phyloP scores from a whole-genome alignment of 1,140 invertebrate species.

The Caerostris extrusa region DNA sequence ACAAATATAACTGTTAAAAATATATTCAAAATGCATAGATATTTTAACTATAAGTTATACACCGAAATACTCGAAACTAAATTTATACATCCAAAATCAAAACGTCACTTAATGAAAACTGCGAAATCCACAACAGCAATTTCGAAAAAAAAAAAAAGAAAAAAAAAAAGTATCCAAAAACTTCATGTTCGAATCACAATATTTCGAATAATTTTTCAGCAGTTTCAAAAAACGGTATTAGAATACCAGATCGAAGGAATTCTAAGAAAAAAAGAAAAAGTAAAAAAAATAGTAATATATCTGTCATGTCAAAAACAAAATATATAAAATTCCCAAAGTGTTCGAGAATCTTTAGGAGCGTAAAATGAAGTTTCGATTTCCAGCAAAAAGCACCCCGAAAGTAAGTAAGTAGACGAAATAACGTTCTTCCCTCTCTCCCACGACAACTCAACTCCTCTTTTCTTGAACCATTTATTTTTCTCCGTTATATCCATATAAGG shows the following conservation, averaged over 20 bases:
- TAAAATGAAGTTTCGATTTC: constrained; percentile 6
- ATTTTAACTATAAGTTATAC: no score
- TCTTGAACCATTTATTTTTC: neutral
- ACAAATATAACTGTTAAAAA: no score
- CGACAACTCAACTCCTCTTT: neutral
- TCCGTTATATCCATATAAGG: neutral
- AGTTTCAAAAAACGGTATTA: neutral
- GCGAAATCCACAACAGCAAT: no score
- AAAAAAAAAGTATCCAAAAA: no score
- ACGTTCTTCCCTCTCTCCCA: neutral
- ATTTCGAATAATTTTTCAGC: neutral
- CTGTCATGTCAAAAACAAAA: neutral
- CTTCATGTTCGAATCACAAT: neutral
- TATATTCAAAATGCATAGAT: no score
- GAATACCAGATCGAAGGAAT: neutral
- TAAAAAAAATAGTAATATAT: neutral
- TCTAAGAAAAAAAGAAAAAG: neutral
- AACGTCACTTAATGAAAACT: no score
- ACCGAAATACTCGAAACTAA: no score
- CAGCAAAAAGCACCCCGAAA: neutral
- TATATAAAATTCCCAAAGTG: neutral
- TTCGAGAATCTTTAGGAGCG: neutral
- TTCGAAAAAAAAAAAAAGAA: no score
- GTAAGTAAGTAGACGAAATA: neutral
- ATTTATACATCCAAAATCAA: no score